phyloP scores from a whole-genome alignment of 2,797 vertebrate species.

The Takifugu ocellatus region DNA sequence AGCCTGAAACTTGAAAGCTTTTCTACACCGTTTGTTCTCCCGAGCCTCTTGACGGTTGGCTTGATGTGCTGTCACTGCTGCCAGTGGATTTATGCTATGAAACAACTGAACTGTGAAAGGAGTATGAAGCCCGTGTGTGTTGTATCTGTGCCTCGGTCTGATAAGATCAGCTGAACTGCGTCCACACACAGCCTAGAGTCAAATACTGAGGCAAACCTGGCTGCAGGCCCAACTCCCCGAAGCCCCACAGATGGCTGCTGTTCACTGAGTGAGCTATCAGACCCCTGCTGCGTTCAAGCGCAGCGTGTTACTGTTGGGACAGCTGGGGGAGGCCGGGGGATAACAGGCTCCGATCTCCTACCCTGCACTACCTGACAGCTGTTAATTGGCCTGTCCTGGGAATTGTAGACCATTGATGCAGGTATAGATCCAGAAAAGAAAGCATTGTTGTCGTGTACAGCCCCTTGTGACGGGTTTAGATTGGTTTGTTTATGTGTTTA shows the following conservation, averaged over 20 bases:
- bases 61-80: no score
- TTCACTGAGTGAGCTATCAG: constrained; percentile 35
- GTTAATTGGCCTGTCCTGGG: constrained; percentile 36
- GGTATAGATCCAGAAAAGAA: constrained; percentile 10
- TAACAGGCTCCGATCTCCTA: constrained; percentile 19
- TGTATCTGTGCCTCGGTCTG: constrained; percentile 17
- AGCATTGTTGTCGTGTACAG: constrained; percentile 24
- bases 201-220: constrained; percentile 19
- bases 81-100: no score
- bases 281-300: constrained; percentile 34
- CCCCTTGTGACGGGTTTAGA: constrained; percentile 17
- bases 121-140: constrained; percentile 3
- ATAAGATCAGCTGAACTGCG: constrained; percentile 37
- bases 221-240: constrained; percentile 22
- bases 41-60: no score
- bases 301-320: constrained; percentile 1
- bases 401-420: constrained; percentile 17
- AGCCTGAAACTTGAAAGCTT: no score
- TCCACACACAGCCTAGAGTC: constrained; percentile 18
- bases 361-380: constrained; percentile 16
- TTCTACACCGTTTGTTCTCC: no score
- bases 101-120: not conserved
- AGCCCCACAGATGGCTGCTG: constrained; percentile 14
- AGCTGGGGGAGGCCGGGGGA: constrained; percentile 6
- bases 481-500: constrained; percentile 18